These are phyloP conservation scores for Andricus quercusramuli DNA, from an alignment of 2,888 invertebrate genomes.

Conservation along the genomic window DNA sequence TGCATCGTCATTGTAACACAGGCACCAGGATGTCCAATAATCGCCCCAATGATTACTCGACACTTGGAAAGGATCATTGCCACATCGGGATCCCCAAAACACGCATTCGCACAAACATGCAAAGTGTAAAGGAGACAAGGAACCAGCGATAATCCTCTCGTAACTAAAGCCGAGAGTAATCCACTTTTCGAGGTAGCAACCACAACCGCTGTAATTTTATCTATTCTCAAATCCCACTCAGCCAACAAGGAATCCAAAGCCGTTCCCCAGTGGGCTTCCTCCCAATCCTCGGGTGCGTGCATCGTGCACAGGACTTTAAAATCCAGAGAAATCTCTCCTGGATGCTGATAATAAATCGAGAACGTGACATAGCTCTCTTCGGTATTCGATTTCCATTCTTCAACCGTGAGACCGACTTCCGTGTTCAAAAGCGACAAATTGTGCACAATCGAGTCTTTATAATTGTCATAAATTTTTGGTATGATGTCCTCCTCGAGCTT, in stretches of 20 bases:
- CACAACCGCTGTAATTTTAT: slow-evolving; percentile 78
- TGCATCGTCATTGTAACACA: slow-evolving; percentile 72
- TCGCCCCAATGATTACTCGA: slow-evolving; percentile 74
- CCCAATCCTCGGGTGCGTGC: slow-evolving; percentile 76
- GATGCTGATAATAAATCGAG: slow-evolving; percentile 77
- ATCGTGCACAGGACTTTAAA: slow-evolving; percentile 77
- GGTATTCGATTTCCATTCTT: slow-evolving; percentile 78
- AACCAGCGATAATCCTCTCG: slow-evolving; percentile 74
- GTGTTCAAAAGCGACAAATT: slow-evolving; percentile 67
- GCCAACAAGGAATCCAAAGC: slow-evolving; percentile 74
- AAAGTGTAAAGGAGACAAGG: slow-evolving; percentile 78
- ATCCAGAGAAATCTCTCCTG: slow-evolving; percentile 74
- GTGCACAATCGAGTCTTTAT: slow-evolving; percentile 73
- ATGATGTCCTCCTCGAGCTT: slow-evolving; percentile 79
- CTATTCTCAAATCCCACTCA: slow-evolving; percentile 77
- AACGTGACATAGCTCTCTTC: slow-evolving; percentile 77
- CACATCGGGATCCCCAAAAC: slow-evolving; percentile 76
- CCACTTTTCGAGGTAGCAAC: slow-evolving; percentile 73
- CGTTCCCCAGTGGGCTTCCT: slow-evolving; percentile 74
- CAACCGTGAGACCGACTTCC: slow-evolving; percentile 77
- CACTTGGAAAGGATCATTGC: slow-evolving; percentile 75
- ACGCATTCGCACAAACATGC: slow-evolving; percentile 77
- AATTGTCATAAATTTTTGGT: slow-evolving; percentile 78
- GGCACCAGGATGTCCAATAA: slow-evolving; percentile 72
- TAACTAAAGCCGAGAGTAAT: slow-evolving; percentile 70